Conservation (phyloP, 1,140 invertebrate species). For the Zaprionus kolodkinae region DNA sequence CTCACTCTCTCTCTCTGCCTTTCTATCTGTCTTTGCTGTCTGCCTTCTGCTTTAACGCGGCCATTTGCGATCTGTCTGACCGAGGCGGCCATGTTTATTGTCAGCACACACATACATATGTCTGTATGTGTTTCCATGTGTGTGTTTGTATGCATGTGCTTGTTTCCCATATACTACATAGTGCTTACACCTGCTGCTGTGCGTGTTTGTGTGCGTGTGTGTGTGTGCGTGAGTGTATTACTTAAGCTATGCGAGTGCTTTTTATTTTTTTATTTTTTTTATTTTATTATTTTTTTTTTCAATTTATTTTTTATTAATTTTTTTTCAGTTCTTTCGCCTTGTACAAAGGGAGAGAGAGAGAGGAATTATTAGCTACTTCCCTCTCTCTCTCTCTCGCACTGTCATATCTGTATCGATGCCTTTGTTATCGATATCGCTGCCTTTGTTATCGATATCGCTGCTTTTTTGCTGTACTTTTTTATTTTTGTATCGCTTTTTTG, state of each 20-base stretch:
- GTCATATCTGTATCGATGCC: neutral
- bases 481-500: neutral
- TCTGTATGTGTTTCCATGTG: neutral
- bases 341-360: neutral
- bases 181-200: neutral
- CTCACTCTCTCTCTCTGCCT: neutral
- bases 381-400: neutral
- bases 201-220: neutral
- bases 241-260: neutral
- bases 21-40: neutral
- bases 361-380: neutral
- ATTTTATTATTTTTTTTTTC: no score
- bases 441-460: neutral
- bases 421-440: neutral
- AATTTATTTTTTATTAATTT: no score
- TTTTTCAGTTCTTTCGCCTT: neutral
- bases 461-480: slow-evolving; percentile 3
- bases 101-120: slow-evolving; percentile 11
- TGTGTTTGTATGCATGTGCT: slow-evolving; percentile 1
- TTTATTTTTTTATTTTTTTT: neutral
- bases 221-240: neutral
- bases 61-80: slow-evolving; percentile 20
- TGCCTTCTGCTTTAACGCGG: neutral
- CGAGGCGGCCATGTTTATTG: slow-evolving; percentile 1
- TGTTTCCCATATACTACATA: slow-evolving; percentile 4